Percentiles rank a stretch among this genome's conserved stretches.
Evolutionary conservation across 2,113 vertebrate species (phyloP).

Genomic region (Psittacula cyanocephala): DNA sequence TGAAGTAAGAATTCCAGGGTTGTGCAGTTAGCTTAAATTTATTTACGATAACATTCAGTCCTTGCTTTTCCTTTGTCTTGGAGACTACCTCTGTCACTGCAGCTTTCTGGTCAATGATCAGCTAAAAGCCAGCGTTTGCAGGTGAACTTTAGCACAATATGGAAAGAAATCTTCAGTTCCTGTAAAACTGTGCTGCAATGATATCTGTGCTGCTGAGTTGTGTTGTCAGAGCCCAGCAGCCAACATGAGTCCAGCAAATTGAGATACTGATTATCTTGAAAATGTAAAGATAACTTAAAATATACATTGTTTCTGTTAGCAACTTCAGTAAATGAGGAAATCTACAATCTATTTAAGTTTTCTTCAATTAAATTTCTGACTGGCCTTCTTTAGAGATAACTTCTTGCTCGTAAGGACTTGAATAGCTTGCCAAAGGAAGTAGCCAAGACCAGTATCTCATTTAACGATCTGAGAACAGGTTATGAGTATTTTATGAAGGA

Average conservation of each 20-base stretch:
- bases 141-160: not conserved
- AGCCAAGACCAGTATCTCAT: not conserved
- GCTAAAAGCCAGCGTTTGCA: not conserved
- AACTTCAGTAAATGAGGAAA: not conserved
- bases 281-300: not conserved
- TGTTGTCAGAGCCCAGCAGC: not conserved
- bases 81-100: slow-evolving; percentile 34
- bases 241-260: not conserved
- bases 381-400: not conserved
- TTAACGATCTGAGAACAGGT: not conserved
- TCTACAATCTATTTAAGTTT: not conserved
- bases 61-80: slow-evolving; percentile 53
- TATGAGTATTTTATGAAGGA: not conserved
- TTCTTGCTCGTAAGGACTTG: not conserved
- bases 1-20: slow-evolving; percentile 28
- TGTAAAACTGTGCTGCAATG: not conserved
- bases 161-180: not conserved
- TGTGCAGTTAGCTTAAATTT: slow-evolving; percentile 56
- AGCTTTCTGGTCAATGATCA: slow-evolving; percentile 24
- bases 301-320: not conserved
- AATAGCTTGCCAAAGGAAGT: not conserved
- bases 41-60: slow-evolving; percentile 60
- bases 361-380: not conserved
- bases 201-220: not conserved
- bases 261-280: not conserved